These are phyloP conservation scores for Pecten maximus DNA, from an alignment of 2,888 invertebrate genomes.

Conservation along the genomic window DNA sequence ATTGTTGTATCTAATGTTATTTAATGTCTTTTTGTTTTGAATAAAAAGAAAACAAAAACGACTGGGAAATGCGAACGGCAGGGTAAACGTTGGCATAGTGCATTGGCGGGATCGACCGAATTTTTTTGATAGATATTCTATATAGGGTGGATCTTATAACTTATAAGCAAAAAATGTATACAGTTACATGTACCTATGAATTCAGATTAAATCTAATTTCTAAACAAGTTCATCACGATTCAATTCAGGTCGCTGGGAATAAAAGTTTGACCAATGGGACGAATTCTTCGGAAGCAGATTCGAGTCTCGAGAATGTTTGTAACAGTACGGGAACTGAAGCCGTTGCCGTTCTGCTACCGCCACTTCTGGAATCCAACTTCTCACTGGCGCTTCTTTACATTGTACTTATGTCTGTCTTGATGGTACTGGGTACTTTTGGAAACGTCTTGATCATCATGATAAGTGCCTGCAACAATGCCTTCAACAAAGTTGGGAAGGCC, in stretches of 20 bases:
- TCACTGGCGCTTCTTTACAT: conserved; percentile 70
- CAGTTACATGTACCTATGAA: no score
- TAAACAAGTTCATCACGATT: background rate
- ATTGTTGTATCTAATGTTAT: no score
- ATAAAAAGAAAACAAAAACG: no score
- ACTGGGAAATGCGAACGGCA: no score
- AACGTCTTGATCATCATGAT: conserved; percentile 73
- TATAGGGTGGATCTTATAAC: no score
- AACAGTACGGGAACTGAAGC: background rate
- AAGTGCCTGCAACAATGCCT: conserved; percentile 58
- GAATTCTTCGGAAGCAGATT: background rate
- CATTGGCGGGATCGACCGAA: no score
- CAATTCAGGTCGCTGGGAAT: background rate
- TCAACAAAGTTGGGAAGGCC: conserved; percentile 72
- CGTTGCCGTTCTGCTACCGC: background rate
- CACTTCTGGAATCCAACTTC: conserved; percentile 66
- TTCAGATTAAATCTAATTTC: no score
- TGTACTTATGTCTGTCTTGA: conserved; percentile 60
- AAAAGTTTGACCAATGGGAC: background rate
- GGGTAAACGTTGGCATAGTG: no score
- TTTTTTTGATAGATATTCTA: no score
- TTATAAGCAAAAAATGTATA: no score
- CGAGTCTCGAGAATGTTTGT: background rate
- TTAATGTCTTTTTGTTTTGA: no score
- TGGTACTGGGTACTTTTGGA: conserved; percentile 68